Conservation (phyloP, 1,140 invertebrate genomes). For the Drosophila eugracilis region DNA sequence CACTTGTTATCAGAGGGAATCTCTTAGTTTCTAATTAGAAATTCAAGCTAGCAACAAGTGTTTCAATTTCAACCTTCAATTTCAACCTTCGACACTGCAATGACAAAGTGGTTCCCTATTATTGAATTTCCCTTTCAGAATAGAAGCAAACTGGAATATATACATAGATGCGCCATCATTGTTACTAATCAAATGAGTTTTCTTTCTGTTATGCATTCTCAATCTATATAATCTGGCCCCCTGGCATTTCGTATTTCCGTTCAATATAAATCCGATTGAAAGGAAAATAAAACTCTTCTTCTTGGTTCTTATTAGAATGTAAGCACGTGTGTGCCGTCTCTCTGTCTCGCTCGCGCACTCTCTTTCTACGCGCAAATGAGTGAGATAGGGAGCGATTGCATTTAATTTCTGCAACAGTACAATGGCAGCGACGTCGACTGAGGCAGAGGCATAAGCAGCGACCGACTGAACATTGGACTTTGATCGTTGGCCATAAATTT, state of each 20-base stretch:
- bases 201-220: neutral
- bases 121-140: conserved; percentile 38
- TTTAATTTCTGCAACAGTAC: conserved; percentile 23
- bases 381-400: conserved; percentile 12
- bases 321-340: conserved; percentile 29
- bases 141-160: conserved; percentile 1
- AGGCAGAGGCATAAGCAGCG: conserved; percentile 18
- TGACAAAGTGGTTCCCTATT: neutral
- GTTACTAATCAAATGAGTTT: conserved; percentile 8
- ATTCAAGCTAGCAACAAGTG: conserved; percentile 24
- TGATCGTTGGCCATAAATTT: conserved; percentile 80
- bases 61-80: conserved; percentile 24
- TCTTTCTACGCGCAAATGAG: neutral
- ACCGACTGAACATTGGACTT: conserved; percentile 80
- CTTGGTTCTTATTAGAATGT: conserved; percentile 14
- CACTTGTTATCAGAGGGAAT: conserved; percentile 21
- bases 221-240: conserved; percentile 1
- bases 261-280: conserved; percentile 2
- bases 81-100: conserved; percentile 20
- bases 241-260: conserved; percentile 9
- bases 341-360: neutral
- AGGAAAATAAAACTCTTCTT: conserved; percentile 16
- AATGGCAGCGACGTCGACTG: conserved; percentile 1
- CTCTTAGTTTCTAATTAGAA: neutral
- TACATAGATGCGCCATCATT: neutral